phyloP scores from a whole-genome alignment of 2,888 invertebrate genomes.

The Thyatira batis region DNA sequence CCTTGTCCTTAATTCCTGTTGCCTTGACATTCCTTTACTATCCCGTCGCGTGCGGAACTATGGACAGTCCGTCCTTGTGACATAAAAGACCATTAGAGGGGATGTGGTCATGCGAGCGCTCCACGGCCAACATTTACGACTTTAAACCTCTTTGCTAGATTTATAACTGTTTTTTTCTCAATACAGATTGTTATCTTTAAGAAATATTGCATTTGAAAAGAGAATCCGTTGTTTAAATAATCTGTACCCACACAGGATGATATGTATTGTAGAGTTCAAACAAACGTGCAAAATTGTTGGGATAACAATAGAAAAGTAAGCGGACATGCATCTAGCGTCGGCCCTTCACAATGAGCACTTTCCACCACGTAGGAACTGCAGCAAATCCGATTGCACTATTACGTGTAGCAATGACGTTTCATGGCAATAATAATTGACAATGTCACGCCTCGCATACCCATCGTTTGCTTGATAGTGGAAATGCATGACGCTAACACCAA shows the following conservation, averaged over 20 bases:
- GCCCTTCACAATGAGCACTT: slow-evolving; percentile 15
- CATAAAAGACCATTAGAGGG: slow-evolving; percentile 34
- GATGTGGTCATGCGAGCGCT: slow-evolving; percentile 56
- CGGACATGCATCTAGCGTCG: slow-evolving; percentile 64
- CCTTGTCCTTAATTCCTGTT: slow-evolving; percentile 41
- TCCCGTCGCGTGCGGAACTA: slow-evolving; percentile 40
- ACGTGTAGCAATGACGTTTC: slow-evolving; percentile 2
- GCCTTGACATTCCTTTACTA: slow-evolving; percentile 37
- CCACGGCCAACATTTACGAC: slow-evolving; percentile 7
- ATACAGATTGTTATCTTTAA: no score
- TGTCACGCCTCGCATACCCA: slow-evolving; percentile 4
- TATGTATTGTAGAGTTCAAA: slow-evolving; percentile 12
- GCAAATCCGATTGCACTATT: slow-evolving; percentile 7
- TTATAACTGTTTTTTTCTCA: no score
- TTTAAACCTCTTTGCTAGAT: no score
- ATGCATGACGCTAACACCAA: slow-evolving; percentile 1
- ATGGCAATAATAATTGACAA: slow-evolving; percentile 2
- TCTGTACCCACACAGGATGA: slow-evolving; percentile 2
- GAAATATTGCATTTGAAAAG: no score
- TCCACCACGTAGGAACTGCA: slow-evolving; percentile 8
- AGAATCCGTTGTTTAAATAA: not conserved
- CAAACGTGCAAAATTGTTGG: slow-evolving; percentile 35
- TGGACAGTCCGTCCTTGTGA: not conserved
- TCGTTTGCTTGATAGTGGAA: not conserved
- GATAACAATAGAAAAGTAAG: slow-evolving; percentile 60